Base-by-base conservation (phyloP, 2,888 invertebrate species). In the Barypeithes pellucidus region DNA sequence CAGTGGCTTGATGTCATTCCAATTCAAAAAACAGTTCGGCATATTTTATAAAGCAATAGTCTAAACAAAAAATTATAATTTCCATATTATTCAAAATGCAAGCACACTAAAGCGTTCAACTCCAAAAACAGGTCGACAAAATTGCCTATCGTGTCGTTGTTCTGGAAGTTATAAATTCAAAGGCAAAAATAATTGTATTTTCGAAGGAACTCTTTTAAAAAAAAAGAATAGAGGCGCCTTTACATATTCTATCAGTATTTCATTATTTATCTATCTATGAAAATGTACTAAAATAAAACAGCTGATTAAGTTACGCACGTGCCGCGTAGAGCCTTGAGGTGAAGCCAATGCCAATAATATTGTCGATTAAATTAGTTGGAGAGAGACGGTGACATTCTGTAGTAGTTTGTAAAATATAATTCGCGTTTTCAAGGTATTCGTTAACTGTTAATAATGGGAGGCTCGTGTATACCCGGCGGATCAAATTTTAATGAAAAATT, bases 271-370 rank as follows among this genome's bases (percentile, higher is more conserved):
- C 12, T 3, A 16, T 12, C 20, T 12, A 50, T 50, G 22, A 22
- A 50, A 22, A 50, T 11, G 11, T 2, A 33, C 33, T 57, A 57
- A 57, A 57, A 57, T 57, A 33, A 33, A 57, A 57, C 54, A 57
- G 54, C 54, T 57, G 54, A 57, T 57, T 57, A 33, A 14, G 11
- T 11, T 50, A 63, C 41, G 59, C 67, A 67, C 67, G 67, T 67
- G 67, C 60, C 60, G 11, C 33, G 5, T 45, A 18, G 9, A 47
- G 39, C 67, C 67, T 67, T 67, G 67, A 57, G 29, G 2, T n/a
- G 5, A 18, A 41, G 67, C 67, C 67, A 67, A 67, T 67, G 67
- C 67, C 67, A 67, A 47, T 45, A 43, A 39, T 43, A 67, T 18
- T 29, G 60, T 33, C 57, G 60, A 60, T 33, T 29, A 33, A 67